Evolutionary conservation across 2,888 invertebrate species (phyloP).

Genomic region (Atethmia centrago): DNA sequence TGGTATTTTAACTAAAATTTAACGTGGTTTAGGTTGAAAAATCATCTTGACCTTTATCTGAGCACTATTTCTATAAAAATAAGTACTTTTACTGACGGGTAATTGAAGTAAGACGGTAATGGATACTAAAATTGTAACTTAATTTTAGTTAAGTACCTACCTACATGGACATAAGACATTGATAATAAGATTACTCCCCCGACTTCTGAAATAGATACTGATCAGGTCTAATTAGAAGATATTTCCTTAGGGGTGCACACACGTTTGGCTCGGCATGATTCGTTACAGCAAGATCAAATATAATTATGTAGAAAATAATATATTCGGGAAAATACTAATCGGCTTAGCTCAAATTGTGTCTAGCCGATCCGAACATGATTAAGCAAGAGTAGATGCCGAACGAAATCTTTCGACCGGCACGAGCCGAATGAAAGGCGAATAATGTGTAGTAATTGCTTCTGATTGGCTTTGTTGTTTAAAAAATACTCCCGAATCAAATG

Average conservation of each 20-base stretch:
- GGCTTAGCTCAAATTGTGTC: not conserved
- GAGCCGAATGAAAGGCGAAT: not conserved
- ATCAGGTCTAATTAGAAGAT: too few relatives aligned
- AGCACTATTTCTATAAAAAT: not conserved
- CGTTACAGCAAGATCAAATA: too few relatives aligned
- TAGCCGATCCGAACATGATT: not conserved
- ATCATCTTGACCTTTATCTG: not conserved
- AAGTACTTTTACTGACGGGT: not conserved
- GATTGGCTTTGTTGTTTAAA: not conserved
- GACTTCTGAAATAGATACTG: not conserved
- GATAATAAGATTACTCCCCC: not conserved
- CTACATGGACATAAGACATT: too few relatives aligned
- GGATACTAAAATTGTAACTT: too few relatives aligned
- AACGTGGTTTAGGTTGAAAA: not conserved
- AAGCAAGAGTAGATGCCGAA: not conserved
- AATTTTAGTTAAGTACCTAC: not conserved
- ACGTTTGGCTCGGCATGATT: not conserved
- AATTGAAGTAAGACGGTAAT: not conserved
- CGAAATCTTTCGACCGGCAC: not conserved
- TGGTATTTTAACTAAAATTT: not conserved
- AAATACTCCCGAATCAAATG: too few relatives aligned
- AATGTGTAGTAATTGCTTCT: not conserved
- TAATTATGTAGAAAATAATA: not conserved
- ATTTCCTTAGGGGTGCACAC: too few relatives aligned
- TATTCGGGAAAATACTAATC: not conserved